phyloP scores from a whole-genome alignment of 2,888 invertebrate species.

The Gastracanthus pulcherrimus region DNA sequence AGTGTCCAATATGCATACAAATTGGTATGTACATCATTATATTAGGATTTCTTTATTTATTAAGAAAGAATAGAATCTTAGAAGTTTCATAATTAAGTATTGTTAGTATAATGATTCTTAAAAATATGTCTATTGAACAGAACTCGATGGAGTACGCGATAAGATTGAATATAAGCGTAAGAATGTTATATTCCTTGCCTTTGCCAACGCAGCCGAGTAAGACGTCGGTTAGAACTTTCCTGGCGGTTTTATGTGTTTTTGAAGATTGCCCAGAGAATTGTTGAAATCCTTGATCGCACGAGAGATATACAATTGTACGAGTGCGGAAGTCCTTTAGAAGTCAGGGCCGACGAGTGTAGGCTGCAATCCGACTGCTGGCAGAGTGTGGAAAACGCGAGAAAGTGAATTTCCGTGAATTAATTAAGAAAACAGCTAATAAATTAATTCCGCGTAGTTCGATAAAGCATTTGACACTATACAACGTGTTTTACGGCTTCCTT shows the following conservation, averaged over 20 bases:
- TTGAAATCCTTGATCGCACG: conserved; percentile 41
- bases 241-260: background rate
- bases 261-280: conserved; percentile 37
- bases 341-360: conserved; percentile 52
- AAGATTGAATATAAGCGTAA: no score
- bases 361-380: background rate
- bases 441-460: background rate
- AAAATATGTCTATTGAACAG: background rate
- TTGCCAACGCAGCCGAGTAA: background rate
- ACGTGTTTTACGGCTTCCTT: background rate
- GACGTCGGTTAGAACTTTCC: background rate
- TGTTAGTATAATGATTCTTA: background rate
- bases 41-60: background rate
- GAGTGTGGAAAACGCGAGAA: conserved; percentile 56
- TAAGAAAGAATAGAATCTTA: background rate
- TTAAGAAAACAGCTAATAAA: conserved; percentile 20
- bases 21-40: no score
- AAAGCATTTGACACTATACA: background rate
- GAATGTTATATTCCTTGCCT: background rate
- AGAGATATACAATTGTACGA: conserved; percentile 27
- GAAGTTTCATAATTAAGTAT: background rate
- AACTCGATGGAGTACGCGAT: background rate
- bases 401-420: conserved; percentile 56
- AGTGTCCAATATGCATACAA: background rate
- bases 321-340: conserved; percentile 52